phyloP scores from a whole-genome alignment of 2,888 invertebrate species.

The Macrophya annulata region DNA sequence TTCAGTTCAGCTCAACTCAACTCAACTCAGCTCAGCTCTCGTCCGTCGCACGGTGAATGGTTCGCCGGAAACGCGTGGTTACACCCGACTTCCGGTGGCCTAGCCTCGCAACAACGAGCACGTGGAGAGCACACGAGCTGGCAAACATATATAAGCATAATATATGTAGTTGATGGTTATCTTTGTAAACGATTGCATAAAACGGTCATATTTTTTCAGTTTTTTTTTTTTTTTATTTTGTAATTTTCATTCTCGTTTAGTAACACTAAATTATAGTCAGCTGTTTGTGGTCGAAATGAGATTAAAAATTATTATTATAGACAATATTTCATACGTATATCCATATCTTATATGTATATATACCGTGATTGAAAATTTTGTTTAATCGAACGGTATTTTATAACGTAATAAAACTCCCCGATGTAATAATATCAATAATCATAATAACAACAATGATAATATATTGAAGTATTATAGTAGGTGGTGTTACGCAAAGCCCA shows the following conservation, averaged over 20 bases:
- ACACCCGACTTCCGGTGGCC: constrained; percentile 75
- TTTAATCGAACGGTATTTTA: constrained; percentile 1
- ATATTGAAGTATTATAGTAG: not conserved
- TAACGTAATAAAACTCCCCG: not conserved
- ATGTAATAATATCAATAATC: not conserved
- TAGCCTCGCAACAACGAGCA: constrained; percentile 53
- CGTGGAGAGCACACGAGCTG: constrained; percentile 40
- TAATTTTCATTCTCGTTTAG: not conserved
- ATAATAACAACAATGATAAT: not conserved
- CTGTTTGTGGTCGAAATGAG: not conserved
- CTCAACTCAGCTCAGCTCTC: not conserved
- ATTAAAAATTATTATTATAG: too few species aligned
- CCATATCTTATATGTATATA: too few species aligned
- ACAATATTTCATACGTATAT: not conserved
- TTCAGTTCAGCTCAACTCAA: not conserved
- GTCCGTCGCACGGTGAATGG: constrained; percentile 70
- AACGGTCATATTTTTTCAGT: not conserved
- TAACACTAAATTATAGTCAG: not conserved
- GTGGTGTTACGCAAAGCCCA: not conserved
- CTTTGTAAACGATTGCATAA: constrained; percentile 2
- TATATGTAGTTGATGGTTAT: not conserved
- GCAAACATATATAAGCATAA: not conserved
- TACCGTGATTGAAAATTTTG: not conserved
- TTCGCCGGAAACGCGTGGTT: constrained; percentile 77
- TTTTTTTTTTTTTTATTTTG: not conserved